Evolutionary conservation across 1,140 invertebrate genomes (phyloP).

Genomic region (Periplaneta americana): DNA sequence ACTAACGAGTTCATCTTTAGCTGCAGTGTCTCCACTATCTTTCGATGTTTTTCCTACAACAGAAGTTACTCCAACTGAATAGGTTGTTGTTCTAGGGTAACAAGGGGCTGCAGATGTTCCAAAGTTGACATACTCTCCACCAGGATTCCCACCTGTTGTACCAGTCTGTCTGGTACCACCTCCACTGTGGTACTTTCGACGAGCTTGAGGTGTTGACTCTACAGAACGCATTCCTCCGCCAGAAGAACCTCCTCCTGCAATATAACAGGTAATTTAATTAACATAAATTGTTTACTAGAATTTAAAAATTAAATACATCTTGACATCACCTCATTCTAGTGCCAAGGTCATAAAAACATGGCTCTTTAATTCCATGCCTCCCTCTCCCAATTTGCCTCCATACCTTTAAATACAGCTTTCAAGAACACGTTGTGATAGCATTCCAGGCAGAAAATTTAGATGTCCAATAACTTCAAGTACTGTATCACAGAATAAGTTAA

Average conservation of each 20-base stretch:
- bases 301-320: too few species aligned
- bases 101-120: neutral
- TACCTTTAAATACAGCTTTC: too few species aligned
- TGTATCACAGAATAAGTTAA: too few species aligned
- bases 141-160: neutral
- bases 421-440: too few species aligned
- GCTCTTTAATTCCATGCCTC: too few species aligned
- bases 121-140: neutral
- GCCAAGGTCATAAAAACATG: too few species aligned
- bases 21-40: neutral
- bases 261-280: too few species aligned
- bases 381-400: too few species aligned
- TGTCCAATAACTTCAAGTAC: too few species aligned
- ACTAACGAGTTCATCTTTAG: neutral
- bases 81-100: neutral
- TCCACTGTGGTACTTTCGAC: constrained; percentile 23
- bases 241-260: neutral
- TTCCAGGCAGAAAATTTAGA: too few species aligned
- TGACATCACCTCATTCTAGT: too few species aligned
- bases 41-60: neutral
- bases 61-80: neutral
- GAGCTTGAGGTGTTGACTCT: constrained; percentile 36
- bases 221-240: constrained; percentile 32
- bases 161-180: neutral
- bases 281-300: too few species aligned